phyloP scores from a whole-genome alignment of 2,113 vertebrate species.

The Dasyurus viverrinus region DNA sequence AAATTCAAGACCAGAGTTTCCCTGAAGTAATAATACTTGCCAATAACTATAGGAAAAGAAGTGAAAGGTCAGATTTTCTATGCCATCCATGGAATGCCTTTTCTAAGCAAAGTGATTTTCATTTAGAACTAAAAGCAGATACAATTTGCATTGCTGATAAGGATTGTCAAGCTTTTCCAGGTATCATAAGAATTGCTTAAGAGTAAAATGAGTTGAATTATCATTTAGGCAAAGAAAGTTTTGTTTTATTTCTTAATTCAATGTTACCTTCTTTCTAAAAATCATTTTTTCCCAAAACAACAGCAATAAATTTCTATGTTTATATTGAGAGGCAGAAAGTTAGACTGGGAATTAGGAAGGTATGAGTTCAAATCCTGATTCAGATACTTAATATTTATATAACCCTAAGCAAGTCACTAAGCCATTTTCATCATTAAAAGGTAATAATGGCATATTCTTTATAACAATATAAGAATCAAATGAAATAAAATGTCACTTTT shows the following conservation, averaged over 20 bases:
- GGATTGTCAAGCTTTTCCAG: slow-evolving; percentile 24
- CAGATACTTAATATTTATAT: background rate
- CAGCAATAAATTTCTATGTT: background rate
- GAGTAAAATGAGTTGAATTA: background rate
- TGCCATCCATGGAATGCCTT: background rate
- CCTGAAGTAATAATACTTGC: slow-evolving; percentile 10
- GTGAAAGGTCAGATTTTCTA: slow-evolving; percentile 18
- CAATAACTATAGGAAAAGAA: slow-evolving; percentile 21
- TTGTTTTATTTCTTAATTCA: slow-evolving; percentile 8
- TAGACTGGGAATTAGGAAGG: background rate
- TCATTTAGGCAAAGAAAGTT: background rate
- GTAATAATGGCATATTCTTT: background rate
- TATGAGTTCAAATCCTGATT: background rate
- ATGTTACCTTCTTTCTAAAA: slow-evolving; percentile 13
- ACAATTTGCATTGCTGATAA: slow-evolving; percentile 33
- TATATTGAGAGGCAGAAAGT: slow-evolving; percentile 30
- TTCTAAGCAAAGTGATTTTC: slow-evolving; percentile 43
- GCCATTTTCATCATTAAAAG: background rate
- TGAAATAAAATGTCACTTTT: background rate
- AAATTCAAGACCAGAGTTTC: background rate
- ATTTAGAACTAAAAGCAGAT: slow-evolving; percentile 31
- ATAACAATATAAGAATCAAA: background rate
- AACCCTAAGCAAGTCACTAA: background rate
- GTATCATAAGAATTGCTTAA: slow-evolving; percentile 35
- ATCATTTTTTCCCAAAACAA: no score